Evolutionary conservation across 23 tunicate genomes (phyloP), one percentile per base, ranked within the genome.

Genomic region (Halocynthia roretzi): DNA sequence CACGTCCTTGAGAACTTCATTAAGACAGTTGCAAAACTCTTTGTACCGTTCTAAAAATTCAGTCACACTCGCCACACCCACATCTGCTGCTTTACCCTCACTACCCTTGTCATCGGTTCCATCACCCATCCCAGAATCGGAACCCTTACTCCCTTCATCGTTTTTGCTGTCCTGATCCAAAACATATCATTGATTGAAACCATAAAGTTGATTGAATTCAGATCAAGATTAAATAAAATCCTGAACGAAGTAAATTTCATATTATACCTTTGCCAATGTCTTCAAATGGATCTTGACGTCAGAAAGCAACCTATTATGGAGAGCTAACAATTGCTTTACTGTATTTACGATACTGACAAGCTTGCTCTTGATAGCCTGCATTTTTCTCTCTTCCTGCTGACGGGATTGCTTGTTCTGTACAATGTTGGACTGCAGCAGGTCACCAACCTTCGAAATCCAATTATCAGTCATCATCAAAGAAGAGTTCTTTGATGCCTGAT

Each of bases 241-340:
- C 64, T 60, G 4, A 17, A 60, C 64, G 4, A 2, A n/a, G 64
- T 15, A 60, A 60, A 60, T n/a, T 20, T 11, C 21, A 67, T 48
- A 67, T 10, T 5, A 7, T 17, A 87, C 98, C 90, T 96, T 96
- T 57, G 96, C 93, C 82, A 91, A 84, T 9, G 87, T 86, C 72
- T 96, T 91, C 44, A 96, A 80, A 17, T 89, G 66, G 2, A 85
- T 54, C 67, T 96, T 96, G 58, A 91, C 91, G 53, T 96, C 99
- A 21, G 93, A 81, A 48, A 92, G 77, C 79, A 92, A 55, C 53
- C 92, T 73, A 21, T 82, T 76, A 56, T 92, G 91, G 56, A 84
- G 75, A 20, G 87, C 83, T 15, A 86, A 72, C 31, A 92, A 68
- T 62, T 86, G 87, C 56, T 92, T 86, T 68, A 86, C 82, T n/a